phyloP scores from a whole-genome alignment of 2,113 vertebrate genomes.

The Corythornis cristatus region DNA sequence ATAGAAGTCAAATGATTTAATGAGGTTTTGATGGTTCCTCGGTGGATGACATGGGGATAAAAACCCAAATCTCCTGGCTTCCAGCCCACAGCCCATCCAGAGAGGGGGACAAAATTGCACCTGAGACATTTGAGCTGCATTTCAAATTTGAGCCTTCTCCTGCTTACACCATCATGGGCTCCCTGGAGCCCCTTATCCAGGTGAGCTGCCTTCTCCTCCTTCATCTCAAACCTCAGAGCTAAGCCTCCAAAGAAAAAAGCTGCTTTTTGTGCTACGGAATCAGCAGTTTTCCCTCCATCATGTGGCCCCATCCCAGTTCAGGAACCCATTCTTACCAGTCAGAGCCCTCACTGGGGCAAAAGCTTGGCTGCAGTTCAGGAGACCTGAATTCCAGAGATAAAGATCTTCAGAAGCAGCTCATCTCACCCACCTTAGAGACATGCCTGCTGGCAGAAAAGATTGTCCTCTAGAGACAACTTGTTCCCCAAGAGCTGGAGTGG shows the following conservation, averaged over 20 bases:
- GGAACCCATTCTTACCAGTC: neutral
- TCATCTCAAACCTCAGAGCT: neutral
- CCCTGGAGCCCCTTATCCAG: neutral
- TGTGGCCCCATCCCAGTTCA: neutral
- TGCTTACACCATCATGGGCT: neutral
- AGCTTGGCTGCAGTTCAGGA: neutral
- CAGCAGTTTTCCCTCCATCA: neutral
- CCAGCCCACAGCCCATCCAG: neutral
- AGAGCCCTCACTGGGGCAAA: neutral
- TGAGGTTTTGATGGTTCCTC: neutral
- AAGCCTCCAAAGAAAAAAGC: neutral
- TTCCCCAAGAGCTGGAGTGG: neutral
- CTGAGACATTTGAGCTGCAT: neutral
- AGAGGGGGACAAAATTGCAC: neutral
- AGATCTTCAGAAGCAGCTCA: neutral
- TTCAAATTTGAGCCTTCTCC: neutral
- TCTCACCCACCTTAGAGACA: neutral
- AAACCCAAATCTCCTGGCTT: neutral
- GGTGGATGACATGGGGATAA: neutral
- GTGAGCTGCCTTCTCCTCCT: neutral
- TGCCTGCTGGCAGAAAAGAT: neutral
- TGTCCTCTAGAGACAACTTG: neutral
- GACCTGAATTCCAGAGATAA: neutral
- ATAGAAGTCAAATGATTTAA: conserved; percentile 23
- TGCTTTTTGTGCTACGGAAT: neutral